These are phyloP conservation scores for Pantelozetes paolii DNA, from an alignment of 2,888 invertebrate genomes.

Conservation along the genomic window DNA sequence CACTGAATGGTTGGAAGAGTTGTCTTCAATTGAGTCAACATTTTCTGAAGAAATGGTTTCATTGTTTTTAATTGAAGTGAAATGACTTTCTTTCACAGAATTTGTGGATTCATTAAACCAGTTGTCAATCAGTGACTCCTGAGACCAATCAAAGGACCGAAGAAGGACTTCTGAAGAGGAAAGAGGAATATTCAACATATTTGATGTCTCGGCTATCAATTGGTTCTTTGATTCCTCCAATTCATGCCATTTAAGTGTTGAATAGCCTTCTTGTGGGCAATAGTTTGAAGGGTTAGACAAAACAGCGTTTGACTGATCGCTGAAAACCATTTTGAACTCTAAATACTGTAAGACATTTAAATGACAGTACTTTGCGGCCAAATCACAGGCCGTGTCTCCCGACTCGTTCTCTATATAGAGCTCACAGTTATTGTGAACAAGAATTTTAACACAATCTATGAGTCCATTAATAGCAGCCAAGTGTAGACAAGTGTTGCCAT, in stretches of 20 bases:
- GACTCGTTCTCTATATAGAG: constrained; percentile 63
- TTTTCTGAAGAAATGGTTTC: constrained; percentile 47
- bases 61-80: neutral
- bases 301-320: constrained; percentile 49
- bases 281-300: too few relatives aligned
- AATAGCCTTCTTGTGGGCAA: constrained; percentile 58
- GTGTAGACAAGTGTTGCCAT: constrained; percentile 65
- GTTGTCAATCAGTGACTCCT: constrained; percentile 62
- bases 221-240: constrained; percentile 67
- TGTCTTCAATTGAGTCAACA: neutral
- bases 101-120: constrained; percentile 65
- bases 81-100: constrained; percentile 46
- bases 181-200: constrained; percentile 66
- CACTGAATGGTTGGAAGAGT: neutral
- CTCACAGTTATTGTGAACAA: constrained; percentile 61
- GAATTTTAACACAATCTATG: constrained; percentile 60
- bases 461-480: constrained; percentile 63
- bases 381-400: constrained; percentile 63
- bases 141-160: constrained; percentile 66
- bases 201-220: constrained; percentile 65
- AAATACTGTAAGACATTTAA: constrained; percentile 62
- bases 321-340: constrained; percentile 66
- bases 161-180: constrained; percentile 67
- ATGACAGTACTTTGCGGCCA: constrained; percentile 61
- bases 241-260: constrained; percentile 64